These are phyloP conservation scores for Euwallacea fornicatus DNA, from an alignment of 1,140 invertebrate genomes.

Conservation along the genomic window DNA sequence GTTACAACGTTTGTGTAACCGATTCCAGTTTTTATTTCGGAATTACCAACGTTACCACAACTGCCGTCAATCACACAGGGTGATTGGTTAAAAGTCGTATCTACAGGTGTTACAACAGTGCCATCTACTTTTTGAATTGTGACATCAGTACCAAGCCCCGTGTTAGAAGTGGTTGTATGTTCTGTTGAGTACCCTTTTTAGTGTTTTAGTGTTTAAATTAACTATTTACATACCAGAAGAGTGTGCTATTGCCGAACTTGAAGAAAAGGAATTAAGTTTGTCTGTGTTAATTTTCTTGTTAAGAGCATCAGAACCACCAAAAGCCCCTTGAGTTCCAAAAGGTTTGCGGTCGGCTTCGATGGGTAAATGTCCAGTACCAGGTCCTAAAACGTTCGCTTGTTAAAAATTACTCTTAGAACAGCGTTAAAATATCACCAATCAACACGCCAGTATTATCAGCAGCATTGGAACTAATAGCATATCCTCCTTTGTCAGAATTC, in stretches of 20 bases:
- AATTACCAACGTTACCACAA: conserved; percentile 5
- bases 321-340: conserved; percentile 18
- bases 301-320: conserved; percentile 18
- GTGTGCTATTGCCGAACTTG: background rate
- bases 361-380: conserved; percentile 31
- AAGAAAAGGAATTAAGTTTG: too few relatives aligned
- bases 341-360: conserved; percentile 19
- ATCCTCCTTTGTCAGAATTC: conserved; percentile 21
- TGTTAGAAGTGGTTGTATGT: background rate
- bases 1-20: too few relatives aligned
- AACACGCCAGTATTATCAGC: conserved; percentile 28
- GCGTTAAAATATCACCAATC: conserved; percentile 11
- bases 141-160: conserved; percentile 4
- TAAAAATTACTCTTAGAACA: background rate
- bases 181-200: background rate
- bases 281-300: too few relatives aligned
- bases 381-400: conserved; percentile 1
- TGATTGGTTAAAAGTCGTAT: background rate
- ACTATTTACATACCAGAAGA: background rate
- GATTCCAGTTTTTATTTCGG: too few relatives aligned
- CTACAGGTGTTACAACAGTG: background rate
- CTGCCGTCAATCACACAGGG: background rate
- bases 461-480: conserved; percentile 23
- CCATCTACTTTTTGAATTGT: conserved; percentile 22
- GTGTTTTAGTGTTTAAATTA: background rate